Base-by-base conservation (phyloP, 2,797 vertebrate genomes). In the Tenualosa ilisha region DNA sequence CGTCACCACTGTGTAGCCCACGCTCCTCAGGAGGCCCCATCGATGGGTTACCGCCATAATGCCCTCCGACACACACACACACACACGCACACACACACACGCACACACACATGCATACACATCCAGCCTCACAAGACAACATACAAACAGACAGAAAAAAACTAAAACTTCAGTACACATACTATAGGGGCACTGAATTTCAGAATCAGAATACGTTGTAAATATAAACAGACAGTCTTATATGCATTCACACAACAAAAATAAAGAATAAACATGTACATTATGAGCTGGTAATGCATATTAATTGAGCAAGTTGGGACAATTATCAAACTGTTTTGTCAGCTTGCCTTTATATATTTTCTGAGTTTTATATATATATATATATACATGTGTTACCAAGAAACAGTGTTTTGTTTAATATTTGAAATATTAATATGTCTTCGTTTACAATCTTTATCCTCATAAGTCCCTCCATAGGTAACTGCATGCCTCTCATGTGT, bases 401-500 rank as follows among this genome's bases (percentile, higher is more conserved):
- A 37, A 12, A 72, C 31, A 3, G 8, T 43, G 37, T 68, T 11
- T 11, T 26, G 24, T 65, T 26, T 65, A 12, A 46, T 68, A 81
- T 90, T 91, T 89, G 15, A 37, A 3, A 40, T 40, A 75, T 75
- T 40, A 40, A 15, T 31, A 0, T 75, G 13, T 13, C 68, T 75
- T 20, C 1, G 6, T 40, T 40, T 75, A 20, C 31, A 75, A 15
- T 43, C 13, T 31, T 37, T 72, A 72, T 72, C 65, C 65, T 12
- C 37, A 75, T 46, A 79, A 79, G 40, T 17, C 15, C 40, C 72
- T 46, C 40, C 15, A 79, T 43, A 43, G 37, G 0, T 79, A 79
- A 79, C 20, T 46, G 17, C 15, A 46, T n/a, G 20, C 20, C 37
- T 46, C 40, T 46, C 40, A 46, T 4, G 46, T 72, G 68, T 72